A percentile compares a stretch with the other conserved stretches of the same genome.
phyloP scores from a whole-genome alignment of 2,888 invertebrate species.

The Phortica okadai region DNA sequence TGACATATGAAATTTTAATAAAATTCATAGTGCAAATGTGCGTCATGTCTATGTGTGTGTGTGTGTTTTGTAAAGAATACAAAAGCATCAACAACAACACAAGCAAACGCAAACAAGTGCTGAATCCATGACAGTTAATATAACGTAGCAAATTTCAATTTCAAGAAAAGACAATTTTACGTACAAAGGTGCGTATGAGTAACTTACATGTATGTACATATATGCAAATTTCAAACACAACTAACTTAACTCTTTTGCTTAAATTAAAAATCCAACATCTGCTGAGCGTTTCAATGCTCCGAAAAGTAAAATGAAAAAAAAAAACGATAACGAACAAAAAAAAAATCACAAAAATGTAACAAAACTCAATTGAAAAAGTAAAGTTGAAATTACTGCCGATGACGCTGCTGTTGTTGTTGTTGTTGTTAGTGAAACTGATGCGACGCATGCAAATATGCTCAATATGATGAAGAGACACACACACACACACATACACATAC shows the following conservation, averaged over 20 bases:
- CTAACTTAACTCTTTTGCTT: not conserved
- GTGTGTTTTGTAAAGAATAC: not conserved
- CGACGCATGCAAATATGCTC: not conserved
- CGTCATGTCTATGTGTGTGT: not conserved
- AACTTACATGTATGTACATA: not conserved
- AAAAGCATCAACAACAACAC: not conserved
- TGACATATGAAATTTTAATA: not conserved
- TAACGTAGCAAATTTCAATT: not conserved
- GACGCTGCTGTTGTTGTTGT: not conserved
- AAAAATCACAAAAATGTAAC: not conserved
- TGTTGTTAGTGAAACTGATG: conserved; percentile 4
- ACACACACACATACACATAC: conserved; percentile 29
- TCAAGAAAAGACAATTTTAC: not conserved
- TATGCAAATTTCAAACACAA: not conserved
- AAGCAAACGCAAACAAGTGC: not conserved
- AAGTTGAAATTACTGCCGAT: not conserved
- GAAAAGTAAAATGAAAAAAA: no score
- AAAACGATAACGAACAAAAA: not conserved
- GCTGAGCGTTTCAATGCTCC: no score
- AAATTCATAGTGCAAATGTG: not conserved
- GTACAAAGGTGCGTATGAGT: not conserved
- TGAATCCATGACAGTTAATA: not conserved
- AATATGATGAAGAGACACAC: conserved; percentile 3
- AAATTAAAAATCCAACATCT: not conserved
- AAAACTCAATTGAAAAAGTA: conserved; percentile 24